Conservation (phyloP, 2,113 vertebrate genomes). For the Blennius ocellaris region DNA sequence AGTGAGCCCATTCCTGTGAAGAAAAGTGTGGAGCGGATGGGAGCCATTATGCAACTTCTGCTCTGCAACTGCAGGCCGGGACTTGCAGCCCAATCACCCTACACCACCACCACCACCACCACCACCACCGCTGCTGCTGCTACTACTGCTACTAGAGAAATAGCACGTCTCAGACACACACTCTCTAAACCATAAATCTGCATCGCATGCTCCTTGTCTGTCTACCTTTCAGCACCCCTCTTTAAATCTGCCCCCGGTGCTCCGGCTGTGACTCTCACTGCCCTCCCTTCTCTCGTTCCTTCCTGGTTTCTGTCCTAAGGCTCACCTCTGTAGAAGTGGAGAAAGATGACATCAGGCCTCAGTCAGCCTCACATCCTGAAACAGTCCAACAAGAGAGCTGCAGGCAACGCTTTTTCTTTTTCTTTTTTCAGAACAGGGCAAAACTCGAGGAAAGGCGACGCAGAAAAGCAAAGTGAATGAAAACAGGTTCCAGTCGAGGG, state of each 20-base stretch:
- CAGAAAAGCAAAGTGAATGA: slow-evolving; percentile 1
- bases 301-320: slow-evolving; percentile 66
- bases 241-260: slow-evolving; percentile 47
- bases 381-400: slow-evolving; percentile 60
- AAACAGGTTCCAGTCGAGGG: slow-evolving; percentile 12
- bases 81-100: slow-evolving; percentile 63
- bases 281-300: slow-evolving; percentile 46
- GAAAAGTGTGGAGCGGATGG: slow-evolving; percentile 70
- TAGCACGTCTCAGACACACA: slow-evolving; percentile 42
- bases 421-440: slow-evolving; percentile 24
- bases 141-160: slow-evolving; percentile 31
- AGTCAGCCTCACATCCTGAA: slow-evolving; percentile 73
- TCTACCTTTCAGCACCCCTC: slow-evolving; percentile 59
- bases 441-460: background rate
- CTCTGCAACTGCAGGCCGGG: slow-evolving; percentile 60
- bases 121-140: slow-evolving; percentile 8
- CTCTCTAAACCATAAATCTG: slow-evolving; percentile 54
- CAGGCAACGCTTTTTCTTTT: too few relatives aligned
- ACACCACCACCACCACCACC: slow-evolving; percentile 15
- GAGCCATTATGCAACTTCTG: slow-evolving; percentile 72
- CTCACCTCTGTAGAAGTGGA: slow-evolving; percentile 79
- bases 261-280: slow-evolving; percentile 33
- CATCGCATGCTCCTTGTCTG: slow-evolving; percentile 49
- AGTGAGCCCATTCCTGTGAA: slow-evolving; percentile 73
- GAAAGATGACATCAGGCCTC: slow-evolving; percentile 74